Conservation (phyloP, 2,888 invertebrate species). For the Xylocampa areola region DNA sequence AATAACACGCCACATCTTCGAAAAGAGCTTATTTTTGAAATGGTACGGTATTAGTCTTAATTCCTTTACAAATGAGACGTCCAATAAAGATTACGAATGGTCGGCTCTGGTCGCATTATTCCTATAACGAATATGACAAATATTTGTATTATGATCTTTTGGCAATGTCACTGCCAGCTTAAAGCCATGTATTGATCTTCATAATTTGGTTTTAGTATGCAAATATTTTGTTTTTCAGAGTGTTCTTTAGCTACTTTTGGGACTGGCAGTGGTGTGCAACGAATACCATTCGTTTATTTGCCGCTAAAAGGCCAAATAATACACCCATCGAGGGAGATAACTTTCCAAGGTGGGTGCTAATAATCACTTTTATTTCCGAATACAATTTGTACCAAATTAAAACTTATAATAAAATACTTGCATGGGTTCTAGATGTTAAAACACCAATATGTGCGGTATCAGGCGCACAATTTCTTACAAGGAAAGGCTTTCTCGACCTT, state of each 20-base stretch:
- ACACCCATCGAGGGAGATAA: conserved; percentile 96
- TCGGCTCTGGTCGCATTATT: conserved; percentile 8
- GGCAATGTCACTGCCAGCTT: conserved; percentile 1
- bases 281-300: conserved; percentile 95
- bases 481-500: conserved; percentile 94
- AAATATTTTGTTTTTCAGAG: conserved; percentile 88
- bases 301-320: conserved; percentile 96
- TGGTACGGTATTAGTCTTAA: conserved; percentile 65
- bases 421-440: conserved; percentile 90
- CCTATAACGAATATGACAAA: conserved; percentile 26
- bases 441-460: conserved; percentile 96
- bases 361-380: neutral
- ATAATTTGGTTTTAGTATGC: conserved; percentile 18
- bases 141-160: conserved; percentile 30
- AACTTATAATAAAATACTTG: neutral
- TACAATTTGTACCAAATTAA: neutral
- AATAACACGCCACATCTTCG: conserved; percentile 56
- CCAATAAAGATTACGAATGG: conserved; percentile 35
- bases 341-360: conserved; percentile 91
- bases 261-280: conserved; percentile 91
- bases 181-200: conserved; percentile 23
- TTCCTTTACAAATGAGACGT: conserved; percentile 68
- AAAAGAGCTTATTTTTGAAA: conserved; percentile 60
- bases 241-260: conserved; percentile 95
- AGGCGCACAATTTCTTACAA: conserved; percentile 94